Base-by-base conservation (phyloP, 2,888 invertebrate genomes). In the Xestia ashworthii region DNA sequence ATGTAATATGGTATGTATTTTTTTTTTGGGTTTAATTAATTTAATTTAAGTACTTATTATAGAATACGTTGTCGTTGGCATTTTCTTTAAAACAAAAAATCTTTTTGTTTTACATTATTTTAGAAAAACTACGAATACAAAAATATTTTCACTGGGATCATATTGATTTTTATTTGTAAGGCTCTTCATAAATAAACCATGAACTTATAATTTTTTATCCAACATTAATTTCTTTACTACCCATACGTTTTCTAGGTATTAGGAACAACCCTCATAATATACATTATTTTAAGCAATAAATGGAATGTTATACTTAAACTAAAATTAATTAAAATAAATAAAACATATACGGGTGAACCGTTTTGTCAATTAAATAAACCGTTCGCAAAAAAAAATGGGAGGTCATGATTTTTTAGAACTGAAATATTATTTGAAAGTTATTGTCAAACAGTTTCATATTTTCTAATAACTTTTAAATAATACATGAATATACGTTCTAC, bases 251-350 rank as follows among this genome's bases (percentile, higher is more conserved):
- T 92, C 90, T 94, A 93, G 91, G 88, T 91, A 92, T 93, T 95
- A 95, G 95, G 95, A 95, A 95, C 95, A 93, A 94, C 92, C 94
- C 94, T 92, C 92, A 92, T 88, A 92, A 92, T 92, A 92, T 93
- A 93, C 92, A 94, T 91, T 91, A 89, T 88, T 90, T 87, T 89
- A 91, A 91, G 89, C 90, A 86, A 90, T 89, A 92, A 87, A 89
- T 92, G 93, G 91, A 94, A 94, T 93, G 92, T 93, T 90, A 92
- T 90, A 79, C 74, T 84, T 79, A 90, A 82, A 88, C 83, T 90
- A 92, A 90, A 87, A 91, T 90, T 90, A 91, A 92, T 93, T 93
- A 91, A 89, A 91, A 92, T 92, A 91, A 90, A 89, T 91, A 90
- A 84, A 89, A 89, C 85, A 82, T 85, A 81, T 78, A 78, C 81